Base-by-base conservation (phyloP, 2,888 invertebrate genomes). In the Acanthosepion lycidas region DNA sequence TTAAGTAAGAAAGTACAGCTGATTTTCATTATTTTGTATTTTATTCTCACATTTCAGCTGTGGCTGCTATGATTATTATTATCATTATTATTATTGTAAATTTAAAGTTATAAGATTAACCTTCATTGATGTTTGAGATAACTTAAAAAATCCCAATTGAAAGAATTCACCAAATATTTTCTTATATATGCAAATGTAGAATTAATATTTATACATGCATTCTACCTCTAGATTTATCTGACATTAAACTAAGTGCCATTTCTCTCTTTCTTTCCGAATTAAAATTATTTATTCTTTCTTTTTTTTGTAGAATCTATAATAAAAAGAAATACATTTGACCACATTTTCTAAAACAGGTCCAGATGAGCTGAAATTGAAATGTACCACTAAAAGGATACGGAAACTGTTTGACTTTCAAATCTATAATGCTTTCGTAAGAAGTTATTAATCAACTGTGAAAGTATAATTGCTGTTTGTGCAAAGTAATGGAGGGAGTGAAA, bases 171-270 rank as follows among this genome's bases (percentile, higher is more conserved):
- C 15, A 33, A n/a, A n/a, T 78, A 78, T 78, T 78, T n/a, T 78
- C 78, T n/a, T 78, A 33, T n/a, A 78, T 78, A 78, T 78, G 78
- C 78, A 78, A 78, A 78, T 78, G n/a, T n/a, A 33, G n/a, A 78
- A 78, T 78, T 78, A 78, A 78, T 78, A 78, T 78, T n/a, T 78
- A 78, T 12, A n/a, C n/a, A 15, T 78, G 33, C n/a, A 78, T 78
- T 78, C n/a, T 78, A 33, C 78, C 5, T 15, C 2, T 3, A 15
- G n/a, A 78, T 78, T 78, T 78, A 78, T 78, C 18, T n/a, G 78
- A n/a, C n/a, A 78, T 78, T 78, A 8, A 78, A n/a, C n/a, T 78
- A 78, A 78, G 78, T 33, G n/a, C n/a, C 9, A 78, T 78, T n/a
- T 78, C n/a, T 78, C 12, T 78, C n/a, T 78, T 78, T 78, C n/a